Percentiles rank a stretch among this genome's conserved stretches.
phyloP scores from a whole-genome alignment of 2,888 invertebrate genomes.

The Scotopteryx bipunctaria region DNA sequence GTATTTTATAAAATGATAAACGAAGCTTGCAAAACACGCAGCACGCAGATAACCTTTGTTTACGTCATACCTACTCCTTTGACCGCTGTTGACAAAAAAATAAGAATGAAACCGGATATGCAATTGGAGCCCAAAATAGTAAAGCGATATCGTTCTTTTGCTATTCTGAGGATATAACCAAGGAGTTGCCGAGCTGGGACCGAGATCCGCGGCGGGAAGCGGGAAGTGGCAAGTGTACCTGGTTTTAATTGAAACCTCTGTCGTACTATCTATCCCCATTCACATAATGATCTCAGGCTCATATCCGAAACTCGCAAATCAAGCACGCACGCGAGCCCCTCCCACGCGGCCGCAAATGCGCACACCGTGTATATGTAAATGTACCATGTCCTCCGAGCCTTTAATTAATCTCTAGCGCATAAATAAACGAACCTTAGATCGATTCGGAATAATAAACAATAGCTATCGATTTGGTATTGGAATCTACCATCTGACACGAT shows the following conservation, averaged over 20 bases:
- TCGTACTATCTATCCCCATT: slow-evolving; percentile 32
- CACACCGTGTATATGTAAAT: slow-evolving; percentile 82
- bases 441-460: slow-evolving; percentile 55
- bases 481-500: slow-evolving; percentile 5
- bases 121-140: too few species aligned
- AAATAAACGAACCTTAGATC: slow-evolving; percentile 70
- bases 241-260: slow-evolving; percentile 35
- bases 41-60: too few species aligned
- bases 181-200: too few species aligned
- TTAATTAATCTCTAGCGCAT: slow-evolving; percentile 81
- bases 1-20: too few species aligned
- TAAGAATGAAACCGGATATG: too few species aligned
- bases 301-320: slow-evolving; percentile 54
- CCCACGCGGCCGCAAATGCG: slow-evolving; percentile 69
- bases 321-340: slow-evolving; percentile 33
- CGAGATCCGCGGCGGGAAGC: too few species aligned
- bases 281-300: slow-evolving; percentile 51
- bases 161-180: too few species aligned
- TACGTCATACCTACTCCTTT: too few species aligned
- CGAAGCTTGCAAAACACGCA: too few species aligned
- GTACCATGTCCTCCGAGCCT: slow-evolving; percentile 71
- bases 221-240: too few species aligned
- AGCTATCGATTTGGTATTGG: slow-evolving; percentile 12
- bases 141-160: too few species aligned
- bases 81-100: too few species aligned